A percentile compares a stretch with the other conserved stretches of the same genome.
Conservation (phyloP, 2,113 vertebrate genomes). For the Macaca mulatta region DNA sequence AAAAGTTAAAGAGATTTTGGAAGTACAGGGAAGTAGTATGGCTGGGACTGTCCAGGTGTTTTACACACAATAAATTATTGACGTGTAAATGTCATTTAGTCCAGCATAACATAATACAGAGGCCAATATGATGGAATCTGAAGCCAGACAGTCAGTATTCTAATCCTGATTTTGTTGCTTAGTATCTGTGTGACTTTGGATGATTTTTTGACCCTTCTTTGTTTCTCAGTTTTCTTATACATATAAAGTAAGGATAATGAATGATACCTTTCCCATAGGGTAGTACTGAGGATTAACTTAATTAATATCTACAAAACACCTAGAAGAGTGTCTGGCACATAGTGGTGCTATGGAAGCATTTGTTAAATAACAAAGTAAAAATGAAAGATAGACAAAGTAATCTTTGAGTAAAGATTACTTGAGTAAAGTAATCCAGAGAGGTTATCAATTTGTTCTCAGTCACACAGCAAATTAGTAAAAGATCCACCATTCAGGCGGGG, state of each 20-base stretch:
- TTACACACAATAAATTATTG: not conserved
- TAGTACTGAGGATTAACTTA: not conserved
- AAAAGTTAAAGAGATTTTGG: not conserved
- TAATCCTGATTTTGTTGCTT: not conserved
- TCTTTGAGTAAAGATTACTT: too few species aligned
- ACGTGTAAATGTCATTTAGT: not conserved
- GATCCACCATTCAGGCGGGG: not conserved
- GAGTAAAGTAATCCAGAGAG: not conserved
- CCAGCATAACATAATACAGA: too few species aligned
- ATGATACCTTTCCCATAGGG: not conserved
- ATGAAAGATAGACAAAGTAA: not conserved
- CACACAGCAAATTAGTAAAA: not conserved
- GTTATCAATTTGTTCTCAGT: not conserved
- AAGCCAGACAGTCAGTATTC: rapidly evolving
- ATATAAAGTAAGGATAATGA: not conserved
- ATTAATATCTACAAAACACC: not conserved
- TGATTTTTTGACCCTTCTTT: not conserved
- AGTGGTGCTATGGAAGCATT: not conserved
- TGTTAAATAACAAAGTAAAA: not conserved
- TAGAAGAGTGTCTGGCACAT: not conserved
- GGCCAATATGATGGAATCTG: not conserved
- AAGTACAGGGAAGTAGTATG: not conserved
- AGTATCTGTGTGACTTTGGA: not conserved
- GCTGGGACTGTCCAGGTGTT: not conserved
- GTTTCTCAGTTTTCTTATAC: not conserved